Percentiles rank a stretch among this genome's conserved stretches.
phyloP scores from a whole-genome alignment of 2,113 vertebrate species.

The Phyllostomus discolor region DNA sequence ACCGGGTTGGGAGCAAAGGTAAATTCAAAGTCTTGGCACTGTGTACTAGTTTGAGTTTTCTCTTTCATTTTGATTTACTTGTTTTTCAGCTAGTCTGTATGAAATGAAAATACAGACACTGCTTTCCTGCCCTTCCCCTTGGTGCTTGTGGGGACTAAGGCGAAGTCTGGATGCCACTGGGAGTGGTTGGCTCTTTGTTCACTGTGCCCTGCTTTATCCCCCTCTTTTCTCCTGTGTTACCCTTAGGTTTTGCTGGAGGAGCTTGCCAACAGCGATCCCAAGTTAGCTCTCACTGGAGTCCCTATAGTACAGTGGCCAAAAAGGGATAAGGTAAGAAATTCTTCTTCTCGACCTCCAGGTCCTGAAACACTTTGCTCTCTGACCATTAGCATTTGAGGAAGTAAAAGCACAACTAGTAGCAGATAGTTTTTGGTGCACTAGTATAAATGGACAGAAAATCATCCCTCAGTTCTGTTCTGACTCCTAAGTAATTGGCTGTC shows the following conservation, averaged over 20 bases:
- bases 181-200: slow-evolving; percentile 20
- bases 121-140: neutral
- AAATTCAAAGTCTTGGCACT: neutral
- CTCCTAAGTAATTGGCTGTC: neutral
- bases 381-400: neutral
- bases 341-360: neutral
- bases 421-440: neutral
- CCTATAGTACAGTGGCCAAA: slow-evolving; percentile 98
- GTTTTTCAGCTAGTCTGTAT: neutral
- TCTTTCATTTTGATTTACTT: neutral
- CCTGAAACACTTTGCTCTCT: neutral
- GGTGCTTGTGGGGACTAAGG: slow-evolving; percentile 12
- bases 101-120: neutral
- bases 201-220: slow-evolving; percentile 5
- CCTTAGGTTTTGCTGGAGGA: slow-evolving; percentile 88
- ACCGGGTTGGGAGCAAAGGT: neutral
- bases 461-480: neutral
- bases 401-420: neutral
- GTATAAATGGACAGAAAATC: slow-evolving; percentile 1
- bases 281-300: slow-evolving; percentile 92
- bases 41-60: neutral
- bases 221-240: neutral
- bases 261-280: slow-evolving; percentile 87
- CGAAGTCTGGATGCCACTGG: neutral
- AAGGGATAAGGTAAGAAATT: slow-evolving; percentile 87